Evolutionary conservation across 30 jellyfish, hydroid and myxozoan species (phyloP).

Genomic region (Pseudorhiza aurosa): DNA sequence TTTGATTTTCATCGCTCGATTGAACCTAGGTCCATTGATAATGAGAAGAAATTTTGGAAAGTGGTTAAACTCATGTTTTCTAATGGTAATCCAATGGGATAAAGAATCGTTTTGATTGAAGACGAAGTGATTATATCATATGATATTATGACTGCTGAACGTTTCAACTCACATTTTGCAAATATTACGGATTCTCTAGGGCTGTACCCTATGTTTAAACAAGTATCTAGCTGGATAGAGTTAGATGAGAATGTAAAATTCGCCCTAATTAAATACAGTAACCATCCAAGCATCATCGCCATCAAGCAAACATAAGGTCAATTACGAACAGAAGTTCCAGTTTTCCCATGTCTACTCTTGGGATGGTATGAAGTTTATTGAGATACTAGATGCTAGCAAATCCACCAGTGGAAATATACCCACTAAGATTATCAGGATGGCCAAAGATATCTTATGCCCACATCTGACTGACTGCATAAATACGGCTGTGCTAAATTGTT

Average conservation of each 20-base stretch:
- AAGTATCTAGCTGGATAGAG: background rate
- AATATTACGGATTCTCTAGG: conserved; percentile 2
- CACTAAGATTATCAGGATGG: conserved; percentile 7
- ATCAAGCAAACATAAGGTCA: background rate
- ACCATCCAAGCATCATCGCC: conserved; percentile 14
- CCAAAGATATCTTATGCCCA: conserved; percentile 38
- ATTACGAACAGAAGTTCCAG: background rate
- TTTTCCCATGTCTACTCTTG: conserved; percentile 33
- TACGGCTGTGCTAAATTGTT: background rate
- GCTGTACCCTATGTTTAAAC: background rate
- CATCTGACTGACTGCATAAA: conserved; percentile 39
- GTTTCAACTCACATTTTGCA: background rate
- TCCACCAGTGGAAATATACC: conserved; percentile 47
- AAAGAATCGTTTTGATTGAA: conserved; percentile 11
- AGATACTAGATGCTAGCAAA: conserved; percentile 20
- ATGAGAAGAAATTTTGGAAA: conserved; percentile 25
- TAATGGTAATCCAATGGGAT: conserved; percentile 19
- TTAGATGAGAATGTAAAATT: background rate
- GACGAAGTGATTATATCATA: background rate
- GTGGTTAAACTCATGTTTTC: background rate
- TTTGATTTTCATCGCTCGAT: background rate
- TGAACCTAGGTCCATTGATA: conserved; percentile 17
- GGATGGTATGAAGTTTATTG: conserved; percentile 1
- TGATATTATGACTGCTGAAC: background rate
- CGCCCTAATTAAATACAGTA: background rate